Conservation (phyloP, 2,113 vertebrate species). For the Sylvia atricapilla region DNA sequence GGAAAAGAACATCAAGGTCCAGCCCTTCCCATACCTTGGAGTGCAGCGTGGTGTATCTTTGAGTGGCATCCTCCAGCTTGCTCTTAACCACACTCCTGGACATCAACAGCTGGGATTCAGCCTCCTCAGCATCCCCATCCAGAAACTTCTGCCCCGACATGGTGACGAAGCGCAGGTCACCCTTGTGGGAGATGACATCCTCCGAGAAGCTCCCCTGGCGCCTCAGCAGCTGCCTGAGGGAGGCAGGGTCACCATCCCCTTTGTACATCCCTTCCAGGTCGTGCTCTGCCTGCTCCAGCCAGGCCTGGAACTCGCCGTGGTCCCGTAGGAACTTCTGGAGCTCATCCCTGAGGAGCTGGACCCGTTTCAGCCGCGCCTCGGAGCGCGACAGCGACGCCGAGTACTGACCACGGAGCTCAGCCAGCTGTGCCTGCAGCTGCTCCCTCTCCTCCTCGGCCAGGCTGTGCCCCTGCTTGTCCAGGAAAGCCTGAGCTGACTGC, state of each 20-base stretch:
- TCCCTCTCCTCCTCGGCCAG: slow-evolving; percentile 78
- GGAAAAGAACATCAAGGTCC: neutral
- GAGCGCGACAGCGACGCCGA: slow-evolving; percentile 74
- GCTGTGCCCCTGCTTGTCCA: slow-evolving; percentile 82
- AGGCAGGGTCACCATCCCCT: slow-evolving; percentile 69
- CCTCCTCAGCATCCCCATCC: slow-evolving; percentile 72
- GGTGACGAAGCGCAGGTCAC: slow-evolving; percentile 92
- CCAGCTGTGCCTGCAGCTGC: slow-evolving; percentile 75
- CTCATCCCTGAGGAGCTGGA: slow-evolving; percentile 84
- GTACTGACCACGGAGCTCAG: slow-evolving; percentile 80
- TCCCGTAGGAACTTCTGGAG: slow-evolving; percentile 90
- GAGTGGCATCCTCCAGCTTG: slow-evolving; percentile 84
- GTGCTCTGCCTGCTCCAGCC: slow-evolving; percentile 86
- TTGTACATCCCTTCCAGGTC: slow-evolving; percentile 78
- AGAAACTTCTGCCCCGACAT: slow-evolving; percentile 95
- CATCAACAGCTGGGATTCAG: slow-evolving; percentile 52
- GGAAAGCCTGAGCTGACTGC: slow-evolving; percentile 83
- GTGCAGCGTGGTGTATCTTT: slow-evolving; percentile 84
- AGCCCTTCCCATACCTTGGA: slow-evolving; percentile 75
- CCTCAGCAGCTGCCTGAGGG: slow-evolving; percentile 71
- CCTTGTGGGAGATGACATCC: slow-evolving; percentile 96
- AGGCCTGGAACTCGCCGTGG: slow-evolving; percentile 80
- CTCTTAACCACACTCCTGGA: slow-evolving; percentile 80
- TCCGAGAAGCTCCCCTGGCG: slow-evolving; percentile 82
- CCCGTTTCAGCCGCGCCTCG: slow-evolving; percentile 81